Evolutionary conservation across 2,797 vertebrate genomes (phyloP).

Genomic region (Sebastes steindachneri): DNA sequence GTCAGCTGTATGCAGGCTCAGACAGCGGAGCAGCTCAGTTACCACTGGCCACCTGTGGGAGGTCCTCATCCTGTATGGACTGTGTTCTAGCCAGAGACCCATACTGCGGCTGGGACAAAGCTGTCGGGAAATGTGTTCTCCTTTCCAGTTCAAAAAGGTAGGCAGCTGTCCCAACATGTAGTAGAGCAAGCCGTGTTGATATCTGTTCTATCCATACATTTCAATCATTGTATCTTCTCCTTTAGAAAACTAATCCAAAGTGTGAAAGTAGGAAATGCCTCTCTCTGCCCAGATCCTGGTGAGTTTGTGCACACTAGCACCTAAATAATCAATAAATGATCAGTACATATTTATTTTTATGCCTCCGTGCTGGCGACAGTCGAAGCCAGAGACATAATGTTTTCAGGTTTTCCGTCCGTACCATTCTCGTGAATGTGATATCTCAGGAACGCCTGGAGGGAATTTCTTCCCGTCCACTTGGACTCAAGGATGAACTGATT

Average conservation of each 20-base stretch:
- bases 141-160: conserved; percentile 52
- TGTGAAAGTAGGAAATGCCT: conserved; percentile 75
- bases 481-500: too few relatives aligned
- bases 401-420: too few relatives aligned
- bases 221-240: not conserved
- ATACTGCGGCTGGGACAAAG: conserved; percentile 83
- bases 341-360: too few relatives aligned
- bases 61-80: conserved; percentile 79
- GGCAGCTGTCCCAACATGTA: not conserved
- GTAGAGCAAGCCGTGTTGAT: not conserved
- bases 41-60: conserved; percentile 75
- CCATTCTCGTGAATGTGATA: too few relatives aligned
- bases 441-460: too few relatives aligned
- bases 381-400: too few relatives aligned
- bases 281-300: conserved; percentile 77
- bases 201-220: not conserved
- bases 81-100: conserved; percentile 87
- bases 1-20: conserved; percentile 83
- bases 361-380: too few relatives aligned
- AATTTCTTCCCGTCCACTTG: too few relatives aligned
- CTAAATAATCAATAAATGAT: not conserved
- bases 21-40: conserved; percentile 79
- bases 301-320: conserved; percentile 30
- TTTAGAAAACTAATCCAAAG: conserved; percentile 84
- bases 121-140: conserved; percentile 49